Percentiles rank a stretch among this genome's conserved stretches.
Conservation (phyloP, 2,113 vertebrate species). For the Ameiurus melas region DNA sequence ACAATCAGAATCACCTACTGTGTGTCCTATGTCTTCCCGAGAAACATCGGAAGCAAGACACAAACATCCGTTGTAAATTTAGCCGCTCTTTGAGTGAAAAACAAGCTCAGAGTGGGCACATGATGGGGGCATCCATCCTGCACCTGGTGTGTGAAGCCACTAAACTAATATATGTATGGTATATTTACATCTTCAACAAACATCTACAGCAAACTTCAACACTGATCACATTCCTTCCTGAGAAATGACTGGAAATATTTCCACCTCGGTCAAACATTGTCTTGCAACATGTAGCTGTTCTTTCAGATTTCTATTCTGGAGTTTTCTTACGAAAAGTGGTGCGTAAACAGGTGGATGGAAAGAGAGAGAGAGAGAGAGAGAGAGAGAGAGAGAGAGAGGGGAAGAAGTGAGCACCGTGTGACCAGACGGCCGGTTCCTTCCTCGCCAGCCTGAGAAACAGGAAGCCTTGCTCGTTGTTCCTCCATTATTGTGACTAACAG, state of each 20-base stretch:
- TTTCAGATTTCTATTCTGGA: too few relatives aligned
- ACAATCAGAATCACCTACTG: slow-evolving; percentile 1
- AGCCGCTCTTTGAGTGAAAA: slow-evolving; percentile 57
- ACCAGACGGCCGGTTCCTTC: slow-evolving; percentile 76
- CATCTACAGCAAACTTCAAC: not conserved
- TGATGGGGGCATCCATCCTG: slow-evolving; percentile 69
- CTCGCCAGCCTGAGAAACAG: slow-evolving; percentile 78
- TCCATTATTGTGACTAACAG: slow-evolving; percentile 75
- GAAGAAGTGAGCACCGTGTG: slow-evolving; percentile 69
- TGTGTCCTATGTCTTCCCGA: slow-evolving; percentile 54
- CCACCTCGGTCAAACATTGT: not conserved
- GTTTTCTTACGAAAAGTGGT: not conserved
- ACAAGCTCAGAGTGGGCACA: slow-evolving; percentile 63
- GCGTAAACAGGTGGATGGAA: slow-evolving; percentile 25
- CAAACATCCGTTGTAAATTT: slow-evolving; percentile 65
- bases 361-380: slow-evolving; percentile 9
- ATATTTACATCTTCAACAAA: not conserved
- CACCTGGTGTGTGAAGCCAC: slow-evolving; percentile 51
- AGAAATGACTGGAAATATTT: not conserved
- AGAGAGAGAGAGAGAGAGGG: slow-evolving; percentile 39
- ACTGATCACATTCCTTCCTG: not conserved
- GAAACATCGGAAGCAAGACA: slow-evolving; percentile 54
- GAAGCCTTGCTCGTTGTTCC: slow-evolving; percentile 72
- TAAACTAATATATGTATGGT: too few relatives aligned
- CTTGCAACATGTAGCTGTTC: not conserved